Conservation (phyloP, 2,888 invertebrate genomes). For the Apodemia duryi region DNA sequence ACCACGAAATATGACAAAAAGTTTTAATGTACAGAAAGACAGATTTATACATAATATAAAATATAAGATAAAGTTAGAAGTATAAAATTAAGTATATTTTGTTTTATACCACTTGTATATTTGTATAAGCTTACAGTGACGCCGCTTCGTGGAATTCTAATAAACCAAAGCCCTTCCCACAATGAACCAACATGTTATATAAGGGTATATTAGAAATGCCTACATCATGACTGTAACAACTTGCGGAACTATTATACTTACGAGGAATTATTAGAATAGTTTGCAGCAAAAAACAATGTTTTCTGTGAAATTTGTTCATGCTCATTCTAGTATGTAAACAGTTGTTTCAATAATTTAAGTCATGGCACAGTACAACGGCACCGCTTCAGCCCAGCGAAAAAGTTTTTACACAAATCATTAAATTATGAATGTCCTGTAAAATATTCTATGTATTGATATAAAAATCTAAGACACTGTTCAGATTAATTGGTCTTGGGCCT, state of each 20-base stretch:
- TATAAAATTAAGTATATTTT: too few relatives aligned
- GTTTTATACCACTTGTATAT: not conserved
- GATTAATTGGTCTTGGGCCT: too few relatives aligned
- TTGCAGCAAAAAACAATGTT: slow-evolving; percentile 7
- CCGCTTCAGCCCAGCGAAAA: not conserved
- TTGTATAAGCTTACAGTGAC: not conserved
- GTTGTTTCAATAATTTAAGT: not conserved
- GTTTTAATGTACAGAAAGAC: too few relatives aligned
- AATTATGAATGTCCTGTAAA: too few relatives aligned
- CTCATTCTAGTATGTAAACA: not conserved
- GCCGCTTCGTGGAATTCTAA: slow-evolving; percentile 5
- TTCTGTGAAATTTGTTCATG: slow-evolving; percentile 1
- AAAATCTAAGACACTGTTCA: too few relatives aligned
- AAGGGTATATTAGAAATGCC: slow-evolving; percentile 15
- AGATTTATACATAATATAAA: too few relatives aligned
- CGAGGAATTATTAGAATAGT: slow-evolving; percentile 11
- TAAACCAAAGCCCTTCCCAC: slow-evolving; percentile 13
- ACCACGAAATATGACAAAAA: too few relatives aligned
- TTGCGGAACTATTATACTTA: slow-evolving; percentile 8
- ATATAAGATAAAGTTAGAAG: too few relatives aligned
- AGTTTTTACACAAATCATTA: too few relatives aligned
- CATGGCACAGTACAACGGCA: not conserved
- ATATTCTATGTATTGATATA: too few relatives aligned
- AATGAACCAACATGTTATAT: slow-evolving; percentile 8
- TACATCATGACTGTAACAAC: slow-evolving; percentile 10